Base-by-base conservation (phyloP, 2,888 invertebrate genomes). In the Holacanthella duospinosa region DNA sequence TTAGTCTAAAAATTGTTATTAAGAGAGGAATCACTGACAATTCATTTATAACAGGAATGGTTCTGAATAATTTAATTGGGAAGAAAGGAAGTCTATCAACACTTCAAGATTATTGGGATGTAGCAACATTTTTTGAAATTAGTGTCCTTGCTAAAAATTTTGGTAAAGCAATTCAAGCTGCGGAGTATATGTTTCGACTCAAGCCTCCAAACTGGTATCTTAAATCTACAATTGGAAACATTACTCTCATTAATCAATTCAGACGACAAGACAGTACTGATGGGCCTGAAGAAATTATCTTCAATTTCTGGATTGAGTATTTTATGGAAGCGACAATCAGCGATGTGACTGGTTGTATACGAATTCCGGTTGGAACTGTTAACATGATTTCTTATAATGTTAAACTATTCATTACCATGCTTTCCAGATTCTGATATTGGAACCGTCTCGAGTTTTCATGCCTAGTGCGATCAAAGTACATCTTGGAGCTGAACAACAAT, bases 261-360 rank as follows among this genome's bases (percentile, higher is more conserved):
- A 84, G 93, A 60, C 89, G 87, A 76, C 87, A 86, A 74, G 82
- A 82, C 65, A 89, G 89, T 73, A 76, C 78, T 28, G 83, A 84
- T 72, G 80, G 81, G 12, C 83, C 85, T 0, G 89, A 92, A 76
- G 89, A 92, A 77, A 87, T 91, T 79, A 83, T 93, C 1, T 96
- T 97, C 77, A 84, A 87, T 71, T 97, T 97, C 79, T 97, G 97
- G 97, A 91, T 95, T 85, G 97, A 99, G 75, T 97, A 93, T 79
- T 97, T 99, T 78, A 84, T 92, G 43, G 96, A 95, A 79, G 95
- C 95, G 16, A 92, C 89, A 29, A 89, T 89, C 76, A 82, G 83
- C 64, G 86, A 86, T 72, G 84, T 86, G 73, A 86, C 87, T 64
- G 87, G 89, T 76, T 85, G 82, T 74, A 93, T 94, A 74, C 82